A percentile compares a stretch with the other conserved stretches of the same genome.
Conservation (phyloP, 2,113 vertebrate genomes). For the Psettodes erumei region DNA sequence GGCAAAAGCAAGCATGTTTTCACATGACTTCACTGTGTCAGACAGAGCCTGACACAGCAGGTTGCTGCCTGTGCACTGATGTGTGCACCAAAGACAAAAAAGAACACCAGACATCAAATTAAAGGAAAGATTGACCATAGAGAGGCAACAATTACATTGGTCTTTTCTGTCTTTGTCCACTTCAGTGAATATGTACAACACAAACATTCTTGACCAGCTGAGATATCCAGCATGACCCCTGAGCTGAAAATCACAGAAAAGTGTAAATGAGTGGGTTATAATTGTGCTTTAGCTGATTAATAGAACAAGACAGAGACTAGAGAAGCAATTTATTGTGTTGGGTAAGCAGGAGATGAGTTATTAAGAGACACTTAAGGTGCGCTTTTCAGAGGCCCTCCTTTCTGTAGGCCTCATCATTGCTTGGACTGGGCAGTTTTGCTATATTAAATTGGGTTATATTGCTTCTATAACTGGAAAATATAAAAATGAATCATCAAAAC, state of each 20-base stretch:
- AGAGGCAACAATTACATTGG: neutral
- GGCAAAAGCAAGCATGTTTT: neutral
- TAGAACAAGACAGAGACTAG: neutral
- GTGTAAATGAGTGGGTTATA: neutral
- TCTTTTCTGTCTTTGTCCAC: neutral
- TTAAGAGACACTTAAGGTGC: constrained; percentile 10
- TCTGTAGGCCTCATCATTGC: neutral
- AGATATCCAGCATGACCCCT: neutral
- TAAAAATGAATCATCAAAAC: neutral
- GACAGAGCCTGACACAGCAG: constrained; percentile 1
- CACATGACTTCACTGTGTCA: constrained; percentile 1
- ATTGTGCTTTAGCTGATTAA: constrained; percentile 5
- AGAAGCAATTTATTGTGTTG: constrained; percentile 1
- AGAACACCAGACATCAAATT: neutral
- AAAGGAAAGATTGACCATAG: neutral
- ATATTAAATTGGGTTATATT: neutral
- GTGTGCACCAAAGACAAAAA: neutral
- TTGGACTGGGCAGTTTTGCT: neutral
- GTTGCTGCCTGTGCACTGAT: neutral
- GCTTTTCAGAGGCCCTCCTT: neutral
- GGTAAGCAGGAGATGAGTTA: constrained; percentile 17
- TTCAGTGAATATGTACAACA: neutral
- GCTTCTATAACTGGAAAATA: neutral
- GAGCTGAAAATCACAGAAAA: constrained; percentile 3
- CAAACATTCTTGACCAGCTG: neutral